A percentile compares a stretch with the other conserved stretches of the same genome.
phyloP scores from a whole-genome alignment of 2,113 vertebrate genomes.

The Macheiramphus alcinus region DNA sequence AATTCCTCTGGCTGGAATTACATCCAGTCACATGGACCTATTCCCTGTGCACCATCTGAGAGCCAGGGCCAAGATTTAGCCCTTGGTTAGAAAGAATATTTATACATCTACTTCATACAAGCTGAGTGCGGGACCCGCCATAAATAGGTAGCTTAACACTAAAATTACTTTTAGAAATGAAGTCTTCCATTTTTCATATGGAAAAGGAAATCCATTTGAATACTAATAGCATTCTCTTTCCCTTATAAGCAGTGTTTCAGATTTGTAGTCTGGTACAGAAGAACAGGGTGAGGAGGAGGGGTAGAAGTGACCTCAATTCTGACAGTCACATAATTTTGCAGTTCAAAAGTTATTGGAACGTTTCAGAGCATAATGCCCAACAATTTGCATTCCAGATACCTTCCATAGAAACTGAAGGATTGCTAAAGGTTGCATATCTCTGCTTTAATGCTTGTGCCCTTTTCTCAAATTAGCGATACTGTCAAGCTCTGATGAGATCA shows the following conservation, averaged over 20 bases:
- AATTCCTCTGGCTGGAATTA: background rate
- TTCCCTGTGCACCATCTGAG: background rate
- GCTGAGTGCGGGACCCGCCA: background rate
- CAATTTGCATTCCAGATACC: conserved; percentile 38
- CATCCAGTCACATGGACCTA: background rate
- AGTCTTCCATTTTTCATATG: background rate
- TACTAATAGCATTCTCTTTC: background rate
- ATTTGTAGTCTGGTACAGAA: background rate
- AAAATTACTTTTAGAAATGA: conserved; percentile 24
- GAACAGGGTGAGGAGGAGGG: background rate
- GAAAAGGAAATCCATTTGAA: background rate
- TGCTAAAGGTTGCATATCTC: background rate
- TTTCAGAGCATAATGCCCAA: conserved; percentile 31
- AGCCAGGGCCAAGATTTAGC: background rate
- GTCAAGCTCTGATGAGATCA: conserved; percentile 32
- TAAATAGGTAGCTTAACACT: background rate
- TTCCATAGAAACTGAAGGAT: background rate
- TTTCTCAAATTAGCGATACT: conserved; percentile 33
- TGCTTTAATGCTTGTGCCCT: conserved; percentile 20
- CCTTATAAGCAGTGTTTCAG: background rate
- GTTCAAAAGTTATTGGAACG: conserved; percentile 32
- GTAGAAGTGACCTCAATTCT: background rate
- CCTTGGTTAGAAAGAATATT: background rate
- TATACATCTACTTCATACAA: background rate
- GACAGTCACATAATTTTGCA: conserved; percentile 7